Evolutionary conservation across 2,888 invertebrate species (phyloP), one percentile per base, ranked within the genome.

Genomic region (Sarcophaga variegata): DNA sequence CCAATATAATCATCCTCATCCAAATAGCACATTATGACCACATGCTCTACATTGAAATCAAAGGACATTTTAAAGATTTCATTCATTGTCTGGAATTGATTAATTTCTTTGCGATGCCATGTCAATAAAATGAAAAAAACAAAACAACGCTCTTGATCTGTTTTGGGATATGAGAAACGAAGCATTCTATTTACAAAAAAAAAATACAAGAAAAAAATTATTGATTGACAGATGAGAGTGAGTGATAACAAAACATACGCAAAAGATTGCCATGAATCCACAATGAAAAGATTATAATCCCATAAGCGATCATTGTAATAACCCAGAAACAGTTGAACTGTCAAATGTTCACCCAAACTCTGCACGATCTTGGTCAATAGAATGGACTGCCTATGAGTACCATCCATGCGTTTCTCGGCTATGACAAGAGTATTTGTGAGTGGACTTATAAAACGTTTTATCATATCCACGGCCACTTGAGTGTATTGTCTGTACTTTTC

Each of bases 51-150:
- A 47, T 89, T 88, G 0, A 90, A 88, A 0, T 77, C 49, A 2
- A 89, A 66, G 27, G 90, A 90, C 3, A 74, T 85, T 0, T 11
- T 47, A 25, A 93, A 91, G 10, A 92, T 91, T 1, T 63, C 3
- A 8, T 14, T 3, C 45, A 83, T 20, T 0, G 25, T 69, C 2
- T 49, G 12, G 37, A 66, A 6, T 0, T 22, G 60, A 22, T 72
- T 54, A 10, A 1, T 3, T 17, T 22, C 37, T 12, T 54, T 62
- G 22, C 4, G 14, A 10, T 4, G 4, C 64, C 75, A 60, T 1
- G 90, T 90, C 4, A 92, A 71, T 22, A 92, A 83, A 8, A 92
- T 88, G 12, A 92, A 75, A 71, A 91, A 91, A 64, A 90, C 90
- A 69, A 90, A 91, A 45, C 89, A 89, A 4, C 90, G 90, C 14